phyloP scores from a whole-genome alignment of 1,140 invertebrate genomes.

The Tetramorium parvispinum region DNA sequence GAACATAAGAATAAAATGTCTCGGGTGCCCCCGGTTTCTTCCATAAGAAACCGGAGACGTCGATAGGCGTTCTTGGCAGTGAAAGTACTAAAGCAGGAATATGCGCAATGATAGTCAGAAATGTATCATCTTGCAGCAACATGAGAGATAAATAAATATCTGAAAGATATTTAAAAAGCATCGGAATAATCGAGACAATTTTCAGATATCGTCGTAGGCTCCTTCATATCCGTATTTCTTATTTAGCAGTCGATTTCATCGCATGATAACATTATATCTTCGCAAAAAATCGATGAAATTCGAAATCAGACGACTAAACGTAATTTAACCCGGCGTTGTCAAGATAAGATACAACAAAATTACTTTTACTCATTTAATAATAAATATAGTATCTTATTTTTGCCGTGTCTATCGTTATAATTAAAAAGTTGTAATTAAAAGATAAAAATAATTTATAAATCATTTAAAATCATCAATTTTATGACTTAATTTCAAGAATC shows the following conservation, averaged over 20 bases:
- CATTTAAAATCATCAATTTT: background rate
- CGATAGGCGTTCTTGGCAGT: background rate
- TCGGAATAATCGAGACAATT: background rate
- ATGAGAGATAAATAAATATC: background rate
- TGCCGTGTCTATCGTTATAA: background rate
- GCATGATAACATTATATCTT: background rate
- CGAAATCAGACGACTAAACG: background rate
- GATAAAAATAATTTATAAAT: background rate
- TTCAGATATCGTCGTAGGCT: too few species aligned
- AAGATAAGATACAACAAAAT: background rate
- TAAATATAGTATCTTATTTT: background rate
- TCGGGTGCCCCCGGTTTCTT: background rate
- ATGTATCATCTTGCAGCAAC: background rate
- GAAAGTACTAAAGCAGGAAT: slow-evolving; percentile 11
- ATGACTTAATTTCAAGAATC: background rate
- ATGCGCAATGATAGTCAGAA: background rate
- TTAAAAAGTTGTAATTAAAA: background rate
- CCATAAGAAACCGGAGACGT: background rate
- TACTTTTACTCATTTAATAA: background rate
- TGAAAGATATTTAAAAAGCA: background rate
- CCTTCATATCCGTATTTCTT: background rate
- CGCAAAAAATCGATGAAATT: background rate
- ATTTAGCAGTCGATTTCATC: background rate
- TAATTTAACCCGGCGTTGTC: background rate
- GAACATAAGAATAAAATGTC: background rate